Evolutionary conservation across 2,888 invertebrate species (phyloP), one percentile per base, ranked within the genome.

Genomic region (Hemistola chrysoprasaria): DNA sequence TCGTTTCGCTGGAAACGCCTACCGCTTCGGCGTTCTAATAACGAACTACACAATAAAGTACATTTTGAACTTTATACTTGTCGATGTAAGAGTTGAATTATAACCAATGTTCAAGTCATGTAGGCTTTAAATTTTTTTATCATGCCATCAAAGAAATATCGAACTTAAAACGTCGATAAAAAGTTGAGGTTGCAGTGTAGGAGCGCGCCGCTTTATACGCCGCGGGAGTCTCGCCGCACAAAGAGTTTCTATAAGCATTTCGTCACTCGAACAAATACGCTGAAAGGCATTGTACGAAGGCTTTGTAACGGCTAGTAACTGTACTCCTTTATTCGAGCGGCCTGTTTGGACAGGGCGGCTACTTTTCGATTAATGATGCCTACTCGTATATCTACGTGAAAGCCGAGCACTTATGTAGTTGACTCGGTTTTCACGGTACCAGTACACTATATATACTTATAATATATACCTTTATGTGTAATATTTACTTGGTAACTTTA

Each of bases 1-100:
- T 63, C 68, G 68, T 69, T 71, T 66, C 62, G 64, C 72, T 69
- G 76, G 82, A 58, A 79, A 79, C 84, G 83, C 84, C 84, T 82
- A 76, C 76, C 63, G 58, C 57, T 58, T 63, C 58, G 66, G 67
- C 73, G 74, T 35, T 72, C 71, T 68, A 67, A 69, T 65, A 64
- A 63, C 38, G 47, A 47, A 40, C 44, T 38, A 40, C 27, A 37
- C 35, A 33, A 32, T 35, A 32, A 42, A 36, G 49, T 33, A 56
- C 24, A 66, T 53, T 64, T 52, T 61, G 33, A 62, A 56, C 65
- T 62, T 50, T 71, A 68, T 47, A 1, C 2, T 11, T 25, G 24
- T 27, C 4, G 20, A 6, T 7, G 38, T 59, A 65, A 48, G 53
- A 54, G 37, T 22, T 8, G 41, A 35, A 53, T 38, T 34, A 22